Base-by-base conservation (phyloP, 2,797 vertebrate genomes). In the Karalla daura region DNA sequence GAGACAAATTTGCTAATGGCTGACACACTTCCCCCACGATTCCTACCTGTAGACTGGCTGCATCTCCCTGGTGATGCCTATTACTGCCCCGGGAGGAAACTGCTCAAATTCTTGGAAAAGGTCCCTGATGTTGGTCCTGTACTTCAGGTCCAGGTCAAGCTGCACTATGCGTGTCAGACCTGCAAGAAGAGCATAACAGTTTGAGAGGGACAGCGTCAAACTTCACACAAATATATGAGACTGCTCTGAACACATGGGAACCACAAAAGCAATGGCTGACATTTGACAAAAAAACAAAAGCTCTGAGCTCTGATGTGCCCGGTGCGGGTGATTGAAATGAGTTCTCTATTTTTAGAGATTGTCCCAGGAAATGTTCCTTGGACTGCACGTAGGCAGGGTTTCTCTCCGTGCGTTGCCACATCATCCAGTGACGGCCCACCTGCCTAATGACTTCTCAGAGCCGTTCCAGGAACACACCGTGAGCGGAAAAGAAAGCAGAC, bases 1-100 rank as follows among this genome's bases (percentile, higher is more conserved):
- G 2, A 37, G 20, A 28, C 2, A 23, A 3, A 36, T 27, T 3
- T 39, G 20, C 10, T 25, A 37, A 9, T 10, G 52, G 35, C 3
- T 35, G n/a, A 13, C 23, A 11, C 60, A 25, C n/a, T 21, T 35
- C 36, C 25, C 36, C 12, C n/a, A 25, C 15, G 18, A 1, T 14
- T 3, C 37, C n/a, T 91, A 99, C 98, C 98, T 97, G 94, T 99
- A 99, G 13, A 99, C 97, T 0, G 98, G 98, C 77, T 99, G 98
- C 97, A 99, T 98, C 89, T 99, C 98, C 63, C 90, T 90, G 33
- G 94, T 87, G 47, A 99, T 98, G 66, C 98, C 98, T 2, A 99
- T 96, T 27, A 99, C 90, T 0, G 96, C 95, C 56, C 92, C 93
- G 0, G 95, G 86, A 0, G 93, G 89, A 85, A 99, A 99, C 43